Evolutionary conservation across 2,797 vertebrate genomes (phyloP).

Genomic region (Schizopygopsis malacanthus): DNA sequence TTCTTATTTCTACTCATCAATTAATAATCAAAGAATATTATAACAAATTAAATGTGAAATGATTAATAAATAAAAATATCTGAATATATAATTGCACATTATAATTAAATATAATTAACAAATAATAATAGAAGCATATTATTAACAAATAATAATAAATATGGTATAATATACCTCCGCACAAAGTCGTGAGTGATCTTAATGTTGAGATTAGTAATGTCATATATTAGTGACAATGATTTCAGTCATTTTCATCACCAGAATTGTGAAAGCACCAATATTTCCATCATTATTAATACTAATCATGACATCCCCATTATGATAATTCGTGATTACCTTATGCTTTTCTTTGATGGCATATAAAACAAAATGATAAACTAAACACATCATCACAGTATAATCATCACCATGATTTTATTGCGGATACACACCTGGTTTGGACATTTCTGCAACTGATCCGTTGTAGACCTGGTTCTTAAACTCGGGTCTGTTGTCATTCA

Average conservation of each 20-base stretch:
- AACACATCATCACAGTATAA: background rate
- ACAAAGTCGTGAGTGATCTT: background rate
- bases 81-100: background rate
- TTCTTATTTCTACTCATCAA: background rate
- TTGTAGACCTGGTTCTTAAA: slow-evolving; percentile 96
- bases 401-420: background rate
- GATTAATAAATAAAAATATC: background rate
- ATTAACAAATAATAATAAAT: background rate
- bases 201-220: background rate
- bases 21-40: background rate
- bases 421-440: slow-evolving; percentile 89
- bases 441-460: slow-evolving; percentile 94
- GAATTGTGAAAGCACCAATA: background rate
- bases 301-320: slow-evolving; percentile 15
- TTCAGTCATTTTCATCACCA: background rate
- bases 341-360: background rate
- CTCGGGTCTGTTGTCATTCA: slow-evolving; percentile 98
- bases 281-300: slow-evolving; percentile 1
- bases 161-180: background rate
- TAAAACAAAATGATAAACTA: background rate
- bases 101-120: background rate
- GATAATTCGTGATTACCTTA: background rate
- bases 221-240: background rate
- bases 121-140: background rate
- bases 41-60: background rate